Evolutionary conservation across 2,888 invertebrate species (phyloP).

Genomic region (Helicoverpa assulta): DNA sequence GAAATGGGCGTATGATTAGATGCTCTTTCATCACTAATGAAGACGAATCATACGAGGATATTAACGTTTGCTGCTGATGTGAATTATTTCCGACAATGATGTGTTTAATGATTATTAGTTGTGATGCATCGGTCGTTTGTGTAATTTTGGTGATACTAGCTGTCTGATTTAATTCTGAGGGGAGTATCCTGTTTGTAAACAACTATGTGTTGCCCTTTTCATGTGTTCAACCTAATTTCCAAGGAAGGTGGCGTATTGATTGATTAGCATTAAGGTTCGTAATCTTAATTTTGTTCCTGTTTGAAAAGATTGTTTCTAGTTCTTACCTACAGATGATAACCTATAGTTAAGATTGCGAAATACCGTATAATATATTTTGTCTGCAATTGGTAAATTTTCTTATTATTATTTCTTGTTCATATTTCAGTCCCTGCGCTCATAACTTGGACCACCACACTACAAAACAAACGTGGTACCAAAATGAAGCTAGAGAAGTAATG

Average conservation of each 20-base stretch:
- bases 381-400: too few species aligned
- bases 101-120: neutral
- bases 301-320: too few species aligned
- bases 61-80: slow-evolving; percentile 20
- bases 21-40: slow-evolving; percentile 35
- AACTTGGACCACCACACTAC: slow-evolving; percentile 62
- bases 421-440: slow-evolving; percentile 34
- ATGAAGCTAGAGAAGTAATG: slow-evolving; percentile 75
- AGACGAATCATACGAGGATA: slow-evolving; percentile 27
- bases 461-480: slow-evolving; percentile 77
- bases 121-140: neutral
- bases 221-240: neutral
- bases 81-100: slow-evolving; percentile 28
- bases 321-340: too few species aligned
- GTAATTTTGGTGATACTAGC: slow-evolving; percentile 9
- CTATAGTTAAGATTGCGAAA: too few species aligned
- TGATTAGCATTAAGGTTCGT: neutral
- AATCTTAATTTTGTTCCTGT: neutral
- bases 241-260: neutral
- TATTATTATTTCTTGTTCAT: too few species aligned
- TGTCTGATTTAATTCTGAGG: neutral
- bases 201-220: neutral
- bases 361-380: too few species aligned
- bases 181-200: neutral
- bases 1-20: slow-evolving; percentile 24